These are phyloP conservation scores for Paracanthobrama guichenoti DNA, from an alignment of 2,113 vertebrate species.

Conservation along the genomic window DNA sequence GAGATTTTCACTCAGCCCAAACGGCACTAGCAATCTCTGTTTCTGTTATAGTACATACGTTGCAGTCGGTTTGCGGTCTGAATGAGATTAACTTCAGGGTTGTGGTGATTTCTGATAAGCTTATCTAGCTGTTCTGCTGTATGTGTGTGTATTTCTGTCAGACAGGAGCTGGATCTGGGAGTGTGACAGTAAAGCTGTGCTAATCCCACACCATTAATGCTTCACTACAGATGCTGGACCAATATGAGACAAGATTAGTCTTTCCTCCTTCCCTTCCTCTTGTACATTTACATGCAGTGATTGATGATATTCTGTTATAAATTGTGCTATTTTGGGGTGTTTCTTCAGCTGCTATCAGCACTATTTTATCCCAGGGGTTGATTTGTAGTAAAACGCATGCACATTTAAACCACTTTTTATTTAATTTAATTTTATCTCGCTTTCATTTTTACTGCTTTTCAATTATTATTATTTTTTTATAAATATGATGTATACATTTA, in stretches of 20 bases:
- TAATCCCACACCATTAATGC: constrained; percentile 32
- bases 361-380: not conserved
- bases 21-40: not conserved
- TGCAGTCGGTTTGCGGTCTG: constrained; percentile 7
- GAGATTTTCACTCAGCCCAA: constrained; percentile 11
- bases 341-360: not conserved
- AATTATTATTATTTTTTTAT: too few species aligned
- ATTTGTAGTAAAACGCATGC: not conserved
- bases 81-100: constrained; percentile 31
- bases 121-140: constrained; percentile 28
- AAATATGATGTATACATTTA: not conserved
- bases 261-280: not conserved
- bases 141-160: constrained; percentile 17
- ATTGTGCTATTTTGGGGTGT: not conserved
- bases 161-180: constrained; percentile 2
- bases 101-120: constrained; percentile 36
- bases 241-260: constrained; percentile 3
- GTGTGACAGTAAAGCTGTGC: not conserved
- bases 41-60: not conserved
- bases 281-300: not conserved
- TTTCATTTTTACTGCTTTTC: not conserved
- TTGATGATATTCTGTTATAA: not conserved
- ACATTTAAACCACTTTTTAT: not conserved
- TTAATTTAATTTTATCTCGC: not conserved
- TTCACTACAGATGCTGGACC: constrained; percentile 31